phyloP scores from a whole-genome alignment of 1,140 invertebrate genomes.

The Lepidotrigona ventralis region DNA sequence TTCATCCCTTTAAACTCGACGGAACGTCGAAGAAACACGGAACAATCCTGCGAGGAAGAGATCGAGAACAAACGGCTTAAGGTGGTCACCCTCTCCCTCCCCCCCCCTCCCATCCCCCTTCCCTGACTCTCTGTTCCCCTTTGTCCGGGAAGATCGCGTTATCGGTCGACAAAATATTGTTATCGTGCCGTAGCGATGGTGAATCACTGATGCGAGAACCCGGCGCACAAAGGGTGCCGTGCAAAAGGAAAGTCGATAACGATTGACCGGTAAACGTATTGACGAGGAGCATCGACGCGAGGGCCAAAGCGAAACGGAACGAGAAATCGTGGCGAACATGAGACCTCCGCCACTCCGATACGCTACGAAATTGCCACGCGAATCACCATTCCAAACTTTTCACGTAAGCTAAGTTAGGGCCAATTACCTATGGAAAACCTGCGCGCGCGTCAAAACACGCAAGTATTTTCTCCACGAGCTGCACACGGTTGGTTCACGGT shows the following conservation, averaged over 20 bases:
- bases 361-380: constrained; percentile 49
- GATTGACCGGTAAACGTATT: constrained; percentile 62
- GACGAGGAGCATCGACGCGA: constrained; percentile 44
- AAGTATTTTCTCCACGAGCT: no score
- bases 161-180: constrained; percentile 67
- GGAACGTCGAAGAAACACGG: constrained; percentile 42
- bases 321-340: constrained; percentile 41
- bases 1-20: constrained; percentile 47
- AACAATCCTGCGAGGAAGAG: constrained; percentile 30
- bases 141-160: constrained; percentile 64
- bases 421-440: constrained; percentile 3
- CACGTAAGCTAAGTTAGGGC: constrained; percentile 49
- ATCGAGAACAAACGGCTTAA: constrained; percentile 57
- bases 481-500: no score
- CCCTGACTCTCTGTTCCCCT: constrained; percentile 24
- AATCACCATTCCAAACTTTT: constrained; percentile 55
- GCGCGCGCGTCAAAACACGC: not conserved
- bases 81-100: constrained; percentile 31
- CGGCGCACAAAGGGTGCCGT: constrained; percentile 56
- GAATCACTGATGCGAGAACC: constrained; percentile 64
- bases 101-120: no score
- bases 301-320: constrained; percentile 13
- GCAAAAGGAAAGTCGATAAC: constrained; percentile 62
- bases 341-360: constrained; percentile 25
- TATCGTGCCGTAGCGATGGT: constrained; percentile 63